Conservation (phyloP, 2,113 vertebrate species). For the Hyaena hyaena region DNA sequence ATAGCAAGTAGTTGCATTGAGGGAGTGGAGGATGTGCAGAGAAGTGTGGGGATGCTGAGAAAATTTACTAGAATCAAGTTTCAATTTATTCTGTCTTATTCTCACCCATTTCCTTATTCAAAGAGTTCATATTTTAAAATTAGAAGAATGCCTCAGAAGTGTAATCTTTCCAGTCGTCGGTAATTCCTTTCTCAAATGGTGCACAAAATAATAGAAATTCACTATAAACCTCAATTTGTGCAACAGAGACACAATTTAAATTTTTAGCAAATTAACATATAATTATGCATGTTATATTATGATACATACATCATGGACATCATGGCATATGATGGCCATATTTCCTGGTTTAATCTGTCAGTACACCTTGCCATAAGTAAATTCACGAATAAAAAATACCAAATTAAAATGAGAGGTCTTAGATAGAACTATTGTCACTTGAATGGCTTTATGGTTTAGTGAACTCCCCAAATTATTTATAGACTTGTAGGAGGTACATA, state of each 20-base stretch:
- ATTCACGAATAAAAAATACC: not conserved
- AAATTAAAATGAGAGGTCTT: not conserved
- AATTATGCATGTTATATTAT: not conserved
- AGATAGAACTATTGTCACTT: not conserved
- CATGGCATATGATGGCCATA: not conserved
- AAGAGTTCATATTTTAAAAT: conserved; percentile 1
- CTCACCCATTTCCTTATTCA: not conserved
- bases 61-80: not conserved
- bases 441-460: not conserved
- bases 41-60: not conserved
- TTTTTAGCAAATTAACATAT: not conserved
- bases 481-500: not conserved
- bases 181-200: not conserved
- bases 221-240: not conserved
- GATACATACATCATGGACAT: not conserved
- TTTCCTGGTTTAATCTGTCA: not conserved
- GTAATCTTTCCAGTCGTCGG: not conserved
- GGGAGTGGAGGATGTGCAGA: not conserved
- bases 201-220: conserved; percentile 2
- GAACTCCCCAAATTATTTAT: not conserved
- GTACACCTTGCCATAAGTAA: not conserved
- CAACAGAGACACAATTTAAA: not conserved
- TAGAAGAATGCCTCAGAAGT: not conserved
- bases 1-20: not conserved
- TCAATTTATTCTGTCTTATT: not conserved